phyloP scores from a whole-genome alignment of 2,113 vertebrate species.

The Andinoacara biseriatus region DNA sequence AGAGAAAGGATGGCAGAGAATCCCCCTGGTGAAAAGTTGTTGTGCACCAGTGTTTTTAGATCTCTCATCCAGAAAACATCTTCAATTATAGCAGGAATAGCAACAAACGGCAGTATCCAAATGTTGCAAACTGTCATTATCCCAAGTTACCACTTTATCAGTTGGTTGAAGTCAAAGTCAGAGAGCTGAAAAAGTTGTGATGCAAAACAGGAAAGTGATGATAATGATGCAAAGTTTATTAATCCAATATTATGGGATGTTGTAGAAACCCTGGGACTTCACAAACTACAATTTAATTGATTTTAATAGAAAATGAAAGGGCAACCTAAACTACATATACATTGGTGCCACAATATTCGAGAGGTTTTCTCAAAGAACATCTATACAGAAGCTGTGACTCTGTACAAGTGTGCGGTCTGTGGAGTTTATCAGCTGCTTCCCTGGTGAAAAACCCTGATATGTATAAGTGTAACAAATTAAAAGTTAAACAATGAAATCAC shows the following conservation, averaged over 20 bases:
- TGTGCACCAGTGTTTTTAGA: constrained; percentile 45
- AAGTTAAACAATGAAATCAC: background rate
- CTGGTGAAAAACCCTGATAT: background rate
- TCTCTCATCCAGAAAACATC: constrained; percentile 61
- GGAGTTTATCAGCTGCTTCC: background rate
- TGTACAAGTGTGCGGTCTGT: background rate
- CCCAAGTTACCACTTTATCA: constrained; percentile 29
- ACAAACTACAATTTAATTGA: background rate
- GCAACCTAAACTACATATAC: background rate
- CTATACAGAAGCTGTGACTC: background rate
- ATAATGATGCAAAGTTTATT: background rate
- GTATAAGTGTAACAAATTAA: background rate
- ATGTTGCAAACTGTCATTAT: constrained; percentile 39
- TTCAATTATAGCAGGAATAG: constrained; percentile 58
- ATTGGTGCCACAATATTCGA: background rate
- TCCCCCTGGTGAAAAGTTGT: constrained; percentile 58
- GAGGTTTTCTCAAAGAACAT: background rate
- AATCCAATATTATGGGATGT: constrained; percentile 7
- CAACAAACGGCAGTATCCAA: constrained; percentile 31
- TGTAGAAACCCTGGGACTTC: background rate
- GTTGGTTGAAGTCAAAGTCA: constrained; percentile 38
- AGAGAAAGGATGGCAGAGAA: constrained; percentile 46
- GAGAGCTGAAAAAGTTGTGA: constrained; percentile 30
- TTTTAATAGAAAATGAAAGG: background rate
- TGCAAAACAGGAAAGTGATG: constrained; percentile 12